phyloP scores from a whole-genome alignment of 2,888 invertebrate species.

The Alloplasta piceator region DNA sequence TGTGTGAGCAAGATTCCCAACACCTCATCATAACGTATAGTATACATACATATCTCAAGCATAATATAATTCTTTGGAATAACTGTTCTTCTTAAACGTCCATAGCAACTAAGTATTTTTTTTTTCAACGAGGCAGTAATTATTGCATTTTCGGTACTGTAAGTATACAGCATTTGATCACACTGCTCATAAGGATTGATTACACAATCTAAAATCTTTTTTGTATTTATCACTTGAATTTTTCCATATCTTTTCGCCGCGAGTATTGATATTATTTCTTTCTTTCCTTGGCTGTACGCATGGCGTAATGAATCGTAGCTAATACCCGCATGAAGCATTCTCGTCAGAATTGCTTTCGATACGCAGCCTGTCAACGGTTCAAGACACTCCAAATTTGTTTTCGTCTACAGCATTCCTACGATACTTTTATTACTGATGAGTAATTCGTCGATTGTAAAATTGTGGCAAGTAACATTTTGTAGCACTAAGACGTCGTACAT shows the following conservation, averaged over 20 bases:
- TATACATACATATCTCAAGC: not conserved
- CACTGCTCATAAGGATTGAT: slow-evolving; percentile 19
- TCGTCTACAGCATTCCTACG: not conserved
- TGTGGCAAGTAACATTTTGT: slow-evolving; percentile 16
- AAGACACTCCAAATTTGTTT: slow-evolving; percentile 17
- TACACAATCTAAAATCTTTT: slow-evolving; percentile 15
- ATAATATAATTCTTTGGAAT: not conserved
- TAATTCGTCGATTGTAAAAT: slow-evolving; percentile 32
- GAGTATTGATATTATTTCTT: slow-evolving; percentile 7
- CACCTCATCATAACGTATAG: not conserved
- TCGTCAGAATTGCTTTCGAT: slow-evolving; percentile 16
- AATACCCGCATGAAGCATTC: slow-evolving; percentile 31
- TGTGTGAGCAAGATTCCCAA: slow-evolving; percentile 3
- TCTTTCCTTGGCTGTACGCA: slow-evolving; percentile 18
- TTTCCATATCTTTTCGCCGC: slow-evolving; percentile 5
- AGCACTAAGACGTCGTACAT: slow-evolving; percentile 36
- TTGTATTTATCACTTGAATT: slow-evolving; percentile 15
- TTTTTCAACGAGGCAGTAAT: not conserved
- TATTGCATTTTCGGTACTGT: slow-evolving; percentile 4
- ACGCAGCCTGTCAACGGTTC: not conserved
- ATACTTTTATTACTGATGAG: slow-evolving; percentile 17
- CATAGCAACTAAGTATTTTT: not conserved
- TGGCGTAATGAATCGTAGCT: slow-evolving; percentile 19
- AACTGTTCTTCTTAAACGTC: not conserved
- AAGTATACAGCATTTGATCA: not conserved